Percentiles rank a stretch among this genome's conserved stretches.
Conservation (phyloP, 2,113 vertebrate genomes). For the Peromyscus californicus region DNA sequence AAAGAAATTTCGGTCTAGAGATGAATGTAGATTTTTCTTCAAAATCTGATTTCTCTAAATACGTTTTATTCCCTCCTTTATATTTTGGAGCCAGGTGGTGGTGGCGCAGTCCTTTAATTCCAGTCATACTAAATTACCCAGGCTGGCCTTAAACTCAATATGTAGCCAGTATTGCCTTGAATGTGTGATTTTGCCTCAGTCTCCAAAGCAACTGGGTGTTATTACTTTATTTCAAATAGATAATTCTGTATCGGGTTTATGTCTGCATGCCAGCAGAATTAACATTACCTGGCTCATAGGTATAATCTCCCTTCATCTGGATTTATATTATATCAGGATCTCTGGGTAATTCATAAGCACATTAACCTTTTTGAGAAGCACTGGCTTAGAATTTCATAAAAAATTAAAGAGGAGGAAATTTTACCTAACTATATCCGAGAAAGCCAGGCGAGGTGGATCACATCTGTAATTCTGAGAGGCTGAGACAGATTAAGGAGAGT, state of each 20-base stretch:
- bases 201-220: neutral
- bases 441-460: neutral
- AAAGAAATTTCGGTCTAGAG: neutral
- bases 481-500: neutral
- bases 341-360: conserved; percentile 15
- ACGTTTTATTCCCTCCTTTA: neutral
- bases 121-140: neutral
- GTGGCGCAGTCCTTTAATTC: neutral
- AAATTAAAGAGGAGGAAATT: conserved; percentile 25
- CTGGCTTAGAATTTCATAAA: conserved; percentile 49
- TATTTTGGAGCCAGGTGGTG: neutral
- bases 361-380: conserved; percentile 36
- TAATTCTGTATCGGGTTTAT: neutral
- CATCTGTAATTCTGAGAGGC: neutral
- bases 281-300: neutral
- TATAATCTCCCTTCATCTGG: conserved; percentile 26
- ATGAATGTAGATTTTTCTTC: neutral
- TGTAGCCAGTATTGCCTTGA: neutral
- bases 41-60: neutral
- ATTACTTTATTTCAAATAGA: neutral
- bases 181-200: neutral
- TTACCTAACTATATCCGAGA: neutral
- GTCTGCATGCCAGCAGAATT: neutral
- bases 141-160: neutral
- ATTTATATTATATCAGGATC: conserved; percentile 30